Base-by-base conservation (phyloP, 2,113 vertebrate species). In the Equus przewalskii region DNA sequence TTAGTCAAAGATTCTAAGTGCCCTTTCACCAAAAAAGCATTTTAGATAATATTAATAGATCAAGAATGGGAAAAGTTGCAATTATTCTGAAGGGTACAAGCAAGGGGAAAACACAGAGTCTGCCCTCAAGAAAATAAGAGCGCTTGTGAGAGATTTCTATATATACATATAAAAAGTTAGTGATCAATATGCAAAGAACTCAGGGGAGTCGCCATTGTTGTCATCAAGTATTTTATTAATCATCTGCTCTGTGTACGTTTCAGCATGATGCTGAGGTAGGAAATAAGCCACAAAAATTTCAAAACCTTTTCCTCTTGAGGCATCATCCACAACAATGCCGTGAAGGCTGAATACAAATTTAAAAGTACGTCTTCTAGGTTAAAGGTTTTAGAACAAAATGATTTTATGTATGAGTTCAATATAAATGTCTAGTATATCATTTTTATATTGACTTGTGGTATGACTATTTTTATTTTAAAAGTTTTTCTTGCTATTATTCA, bases 381-480 rank as follows among this genome's bases (percentile, higher is more conserved):
- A 33, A 97, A 97, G 86, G 54, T 91, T 80, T 96, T 91, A 65
- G 65, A 91, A 41, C 30, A 60, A 92, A 78, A n/a, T 86, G 11
- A 89, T 81, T 62, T 75, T 87, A 89, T 79, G 33, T 97, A 62
- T 19, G 36, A 89, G 33, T 81, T 96, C 65, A 89, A 4, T 54
- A 82, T 33, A 79, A 92, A 94, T 41, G 62, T 51, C 41, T 85
- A 86, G 13, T 15, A 28, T 56, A 82, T 91, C 22, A 75, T 22
- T 86, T 91, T 78, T 86, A 62, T 83, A 88, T 94, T 54, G 75
- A 49, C 72, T 90, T 97, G 65, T 90, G 41, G 67, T 54, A 36
- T 93, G 28, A 51, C 46, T 97, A 93, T 91, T 94, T 95, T 97
- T 95, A 65, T 94, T 93, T 75, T 65, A 44, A 46, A 93, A 94